Evolutionary conservation across 1,140 invertebrate species (phyloP).

Genomic region (Trichonephila clavipes): DNA sequence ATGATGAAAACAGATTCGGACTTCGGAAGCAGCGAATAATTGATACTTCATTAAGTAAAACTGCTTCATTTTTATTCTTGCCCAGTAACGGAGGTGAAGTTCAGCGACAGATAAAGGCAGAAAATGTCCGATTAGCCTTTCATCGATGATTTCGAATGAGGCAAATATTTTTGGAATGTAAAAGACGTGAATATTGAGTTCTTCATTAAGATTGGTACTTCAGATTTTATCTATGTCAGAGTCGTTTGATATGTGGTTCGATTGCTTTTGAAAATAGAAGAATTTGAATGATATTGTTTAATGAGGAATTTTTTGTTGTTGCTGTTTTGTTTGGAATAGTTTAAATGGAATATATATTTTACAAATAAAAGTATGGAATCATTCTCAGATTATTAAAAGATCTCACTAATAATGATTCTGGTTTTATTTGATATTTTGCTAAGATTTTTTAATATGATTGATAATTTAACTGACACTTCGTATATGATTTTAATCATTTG

Average conservation of each 20-base stretch:
- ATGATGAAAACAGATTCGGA: slow-evolving; percentile 1
- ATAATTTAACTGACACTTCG: too few relatives aligned
- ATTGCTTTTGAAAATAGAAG: neutral
- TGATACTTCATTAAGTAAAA: neutral
- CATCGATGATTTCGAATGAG: neutral
- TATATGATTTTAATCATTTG: too few relatives aligned
- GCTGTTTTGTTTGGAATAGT: too few relatives aligned
- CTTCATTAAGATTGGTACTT: neutral
- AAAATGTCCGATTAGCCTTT: slow-evolving; percentile 21
- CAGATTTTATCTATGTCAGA: neutral
- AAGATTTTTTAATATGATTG: too few relatives aligned
- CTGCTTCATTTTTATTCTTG: neutral
- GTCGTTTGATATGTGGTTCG: neutral
- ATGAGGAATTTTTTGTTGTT: too few relatives aligned
- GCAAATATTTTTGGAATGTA: neutral
- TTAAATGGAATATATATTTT: too few relatives aligned
- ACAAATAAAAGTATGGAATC: too few relatives aligned
- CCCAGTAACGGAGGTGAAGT: neutral
- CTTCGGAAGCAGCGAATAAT: neutral
- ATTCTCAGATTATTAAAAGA: too few relatives aligned
- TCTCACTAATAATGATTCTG: too few relatives aligned
- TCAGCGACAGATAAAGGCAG: neutral
- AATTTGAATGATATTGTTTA: too few relatives aligned
- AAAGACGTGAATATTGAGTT: neutral
- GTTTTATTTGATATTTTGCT: too few relatives aligned